Conservation (phyloP, 2,797 vertebrate species). For the Micrastur ruficollis region DNA sequence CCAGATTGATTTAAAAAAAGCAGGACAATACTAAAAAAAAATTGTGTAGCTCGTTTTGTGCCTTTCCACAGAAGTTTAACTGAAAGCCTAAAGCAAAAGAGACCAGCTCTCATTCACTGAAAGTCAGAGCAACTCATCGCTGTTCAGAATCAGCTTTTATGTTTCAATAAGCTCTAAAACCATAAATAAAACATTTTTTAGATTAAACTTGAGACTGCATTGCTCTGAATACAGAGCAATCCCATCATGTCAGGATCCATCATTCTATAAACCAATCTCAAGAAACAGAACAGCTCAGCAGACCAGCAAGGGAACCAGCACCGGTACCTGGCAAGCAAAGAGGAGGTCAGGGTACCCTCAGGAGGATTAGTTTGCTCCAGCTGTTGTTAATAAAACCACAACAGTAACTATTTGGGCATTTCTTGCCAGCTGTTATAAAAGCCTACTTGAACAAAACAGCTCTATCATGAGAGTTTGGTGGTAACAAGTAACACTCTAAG, state of each 20-base stretch:
- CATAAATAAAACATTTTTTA: slow-evolving; percentile 35
- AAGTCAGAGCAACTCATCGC: slow-evolving; percentile 49
- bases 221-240: background rate
- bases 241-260: background rate
- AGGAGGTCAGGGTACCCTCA: rapidly evolving
- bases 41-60: slow-evolving; percentile 82
- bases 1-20: slow-evolving; percentile 74
- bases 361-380: background rate
- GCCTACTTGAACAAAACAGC: background rate
- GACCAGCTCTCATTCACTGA: slow-evolving; percentile 72
- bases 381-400: background rate
- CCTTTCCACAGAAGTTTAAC: slow-evolving; percentile 88
- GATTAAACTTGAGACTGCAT: background rate
- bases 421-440: background rate
- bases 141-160: slow-evolving; percentile 43
- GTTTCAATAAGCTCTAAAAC: background rate
- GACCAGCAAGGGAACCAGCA: background rate
- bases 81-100: slow-evolving; percentile 88
- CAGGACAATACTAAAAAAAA: slow-evolving; percentile 73
- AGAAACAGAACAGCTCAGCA: background rate
- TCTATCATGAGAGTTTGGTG: background rate
- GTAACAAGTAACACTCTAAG: background rate
- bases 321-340: background rate
- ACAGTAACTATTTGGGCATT: background rate
- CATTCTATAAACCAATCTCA: background rate